These are phyloP conservation scores for Odontomachus brunneus DNA, from an alignment of 1,140 invertebrate genomes.

Conservation along the genomic window DNA sequence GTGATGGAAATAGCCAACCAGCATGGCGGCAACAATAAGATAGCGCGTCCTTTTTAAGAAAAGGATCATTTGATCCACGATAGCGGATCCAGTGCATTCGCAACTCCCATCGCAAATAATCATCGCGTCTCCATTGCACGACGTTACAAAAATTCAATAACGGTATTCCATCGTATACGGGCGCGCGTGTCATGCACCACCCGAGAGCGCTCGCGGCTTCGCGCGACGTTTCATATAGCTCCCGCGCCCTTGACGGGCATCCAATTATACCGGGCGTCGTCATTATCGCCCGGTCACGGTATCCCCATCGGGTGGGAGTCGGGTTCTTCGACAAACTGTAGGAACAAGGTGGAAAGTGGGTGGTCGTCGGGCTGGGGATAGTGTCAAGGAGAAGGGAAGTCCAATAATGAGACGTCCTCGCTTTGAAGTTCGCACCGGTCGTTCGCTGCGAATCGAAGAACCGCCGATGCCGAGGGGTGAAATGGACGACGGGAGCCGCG, in stretches of 20 bases:
- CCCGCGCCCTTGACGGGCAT: slow-evolving; percentile 47
- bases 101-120: background rate
- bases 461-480: background rate
- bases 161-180: slow-evolving; percentile 29
- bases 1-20: too few species aligned
- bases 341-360: background rate
- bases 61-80: background rate
- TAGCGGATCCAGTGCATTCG: background rate
- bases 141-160: slow-evolving; percentile 37
- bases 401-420: slow-evolving; percentile 71
- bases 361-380: slow-evolving; percentile 22
- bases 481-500: slow-evolving; percentile 13
- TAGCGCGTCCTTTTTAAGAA: background rate
- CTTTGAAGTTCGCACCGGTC: slow-evolving; percentile 68
- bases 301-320: slow-evolving; percentile 52
- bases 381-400: slow-evolving; percentile 61
- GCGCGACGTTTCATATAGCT: slow-evolving; percentile 47
- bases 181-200: background rate
- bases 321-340: slow-evolving; percentile 47
- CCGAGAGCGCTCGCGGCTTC: slow-evolving; percentile 38
- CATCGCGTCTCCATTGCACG: background rate
- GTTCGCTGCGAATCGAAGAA: slow-evolving; percentile 61
- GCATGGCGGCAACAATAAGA: too few species aligned
- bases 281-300: slow-evolving; percentile 67
- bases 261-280: slow-evolving; percentile 64